Evolutionary conservation across 2,888 invertebrate species (phyloP), one percentile per base, ranked within the genome.

Genomic region (Dolomedes plantarius): DNA sequence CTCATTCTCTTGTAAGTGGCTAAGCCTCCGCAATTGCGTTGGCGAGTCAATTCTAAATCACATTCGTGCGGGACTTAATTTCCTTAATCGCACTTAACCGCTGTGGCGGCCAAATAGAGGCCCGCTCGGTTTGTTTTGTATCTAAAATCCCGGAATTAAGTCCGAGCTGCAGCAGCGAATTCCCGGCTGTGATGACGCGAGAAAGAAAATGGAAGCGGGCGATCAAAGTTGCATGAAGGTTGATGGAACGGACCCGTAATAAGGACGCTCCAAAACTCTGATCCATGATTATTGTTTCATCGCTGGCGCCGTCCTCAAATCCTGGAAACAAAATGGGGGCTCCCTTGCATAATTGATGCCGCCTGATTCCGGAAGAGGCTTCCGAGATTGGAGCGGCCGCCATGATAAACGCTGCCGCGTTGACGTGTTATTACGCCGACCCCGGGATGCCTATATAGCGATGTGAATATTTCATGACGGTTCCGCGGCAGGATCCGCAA

Each of bases 361-460:
- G 29, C 86, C 71, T 80, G 86, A 86, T 86, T 86, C 86, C 71
- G 75, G 73, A 80, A 75, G 50, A 65, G 71, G 86, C 86, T 85
- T 77, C 71, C 71, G 80, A 86, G 86, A 86, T 86, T 86, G 86
- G 65, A 86, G 65, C 75, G 72, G 79, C 75, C 80, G 80, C 86
- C 86, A 76, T 86, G 86, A 86, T 86, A 86, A 86, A 86, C 86
- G 86, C 78, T 80, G 80, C 71, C 29, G 72, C 86, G 86, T 86
- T 86, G 86, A 86, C 86, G 86, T 86, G 86, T 86, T 86, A 86
- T 86, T 86, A 86, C 80, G 75, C 65, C 86, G 86, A 86, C 86
- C 86, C 86, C 86, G 86, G 71, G 86, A 86, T 86, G 86, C 86
- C 86, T 86, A 86, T 86, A 86, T 80, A 79, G 80, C 46, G 80